These are phyloP conservation scores for Acrobasis consociella DNA, from an alignment of 2,888 invertebrate species.

Conservation along the genomic window DNA sequence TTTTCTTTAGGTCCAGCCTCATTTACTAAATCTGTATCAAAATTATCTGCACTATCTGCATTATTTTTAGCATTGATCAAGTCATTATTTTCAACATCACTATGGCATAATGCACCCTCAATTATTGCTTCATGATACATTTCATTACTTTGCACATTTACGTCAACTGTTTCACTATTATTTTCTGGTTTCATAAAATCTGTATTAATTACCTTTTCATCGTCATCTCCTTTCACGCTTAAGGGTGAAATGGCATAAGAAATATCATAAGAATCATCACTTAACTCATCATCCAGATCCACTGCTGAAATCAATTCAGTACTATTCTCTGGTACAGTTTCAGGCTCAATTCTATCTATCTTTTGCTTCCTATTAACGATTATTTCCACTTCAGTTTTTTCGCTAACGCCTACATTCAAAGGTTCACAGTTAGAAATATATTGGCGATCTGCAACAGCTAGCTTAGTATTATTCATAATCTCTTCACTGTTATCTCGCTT, in stretches of 20 bases:
- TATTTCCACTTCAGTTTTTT: constrained; percentile 7
- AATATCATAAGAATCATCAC: constrained; percentile 25
- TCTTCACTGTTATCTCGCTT: not conserved
- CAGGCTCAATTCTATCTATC: not conserved
- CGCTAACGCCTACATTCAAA: not conserved
- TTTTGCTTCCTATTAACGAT: constrained; percentile 4
- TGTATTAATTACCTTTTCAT: not conserved
- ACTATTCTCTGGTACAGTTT: not conserved
- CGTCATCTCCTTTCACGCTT: constrained; percentile 3
- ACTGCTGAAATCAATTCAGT: constrained; percentile 6
- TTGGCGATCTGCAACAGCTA: not conserved
- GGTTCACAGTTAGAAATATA: not conserved
- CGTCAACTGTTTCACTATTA: not conserved
- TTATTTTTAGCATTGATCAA: not conserved
- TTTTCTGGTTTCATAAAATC: constrained; percentile 9
- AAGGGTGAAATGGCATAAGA: constrained; percentile 15
- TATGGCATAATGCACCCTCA: not conserved
- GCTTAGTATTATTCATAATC: not conserved
- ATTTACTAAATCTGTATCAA: not conserved
- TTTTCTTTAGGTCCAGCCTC: constrained; percentile 11
- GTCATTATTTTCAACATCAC: not conserved
- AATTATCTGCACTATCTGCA: not conserved
- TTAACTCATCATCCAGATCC: constrained; percentile 10
- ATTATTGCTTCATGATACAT: not conserved
- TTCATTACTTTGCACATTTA: not conserved